Base-by-base conservation (phyloP, 2,797 vertebrate species). In the Iguana delicatissima region DNA sequence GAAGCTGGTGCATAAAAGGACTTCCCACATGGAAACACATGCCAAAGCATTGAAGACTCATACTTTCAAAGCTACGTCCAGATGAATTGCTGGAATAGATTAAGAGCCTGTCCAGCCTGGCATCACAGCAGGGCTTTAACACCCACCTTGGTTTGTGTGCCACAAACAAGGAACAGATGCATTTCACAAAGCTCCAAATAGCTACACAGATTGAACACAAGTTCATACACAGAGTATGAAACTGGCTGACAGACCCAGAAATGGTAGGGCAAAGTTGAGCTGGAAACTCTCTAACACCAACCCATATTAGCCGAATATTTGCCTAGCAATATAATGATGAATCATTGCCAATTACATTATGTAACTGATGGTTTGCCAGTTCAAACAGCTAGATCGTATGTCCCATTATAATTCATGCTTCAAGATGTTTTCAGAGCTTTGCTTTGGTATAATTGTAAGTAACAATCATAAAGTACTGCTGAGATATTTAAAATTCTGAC, bases 371-470 rank as follows among this genome's bases (percentile, higher is more conserved):
- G n/a, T 14, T n/a, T 80, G 91, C 10, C 42, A n/a, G 9, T 26
- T 92, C 20, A 86, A 73, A 86, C 90, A 59, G 26, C 50, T 69
- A 85, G 57, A 80, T 57, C 87, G 87, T 50, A 0, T 89, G n/a
- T 83, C 91, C 89, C 32, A 26, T 89, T 8, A 74, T 88, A 88
- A 91, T 74, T 16, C 79, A 3, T 85, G 3, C 4, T 80, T 81
- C 91, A 86, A 74, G 1, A 29, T 84, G 91, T 87, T 69, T 29
- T 92, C 86, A 87, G 18, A 59, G 38, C 85, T 89, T 80, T 93
- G 14, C 86, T 38, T 91, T 88, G 91, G 35, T n/a, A 16, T 83
- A 77, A 84, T 76, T 87, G 20, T 88, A 87, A 1, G 42, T 86
- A 91, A 0, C 0, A 32, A 20, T 85, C 6, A 85, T 13, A 55